These are phyloP conservation scores for Mormyrus proboscirostris DNA, from an alignment of 2,797 vertebrate species.

Conservation along the genomic window DNA sequence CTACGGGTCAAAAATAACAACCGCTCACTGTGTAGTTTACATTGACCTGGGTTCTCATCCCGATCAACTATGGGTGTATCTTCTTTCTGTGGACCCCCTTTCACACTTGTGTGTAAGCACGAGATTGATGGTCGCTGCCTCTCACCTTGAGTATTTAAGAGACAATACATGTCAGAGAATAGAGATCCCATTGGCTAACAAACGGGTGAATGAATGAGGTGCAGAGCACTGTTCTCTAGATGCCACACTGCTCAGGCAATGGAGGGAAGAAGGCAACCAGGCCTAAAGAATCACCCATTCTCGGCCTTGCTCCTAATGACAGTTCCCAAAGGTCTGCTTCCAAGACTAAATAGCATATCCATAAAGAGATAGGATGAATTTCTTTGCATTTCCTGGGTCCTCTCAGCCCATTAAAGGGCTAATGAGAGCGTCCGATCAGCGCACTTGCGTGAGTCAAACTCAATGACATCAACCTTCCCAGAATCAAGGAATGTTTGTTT, in stretches of 20 bases:
- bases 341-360: neutral
- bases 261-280: neutral
- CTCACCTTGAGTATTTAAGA: neutral
- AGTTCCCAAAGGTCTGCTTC: neutral
- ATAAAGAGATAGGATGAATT: neutral
- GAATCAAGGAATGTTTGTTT: neutral
- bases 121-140: no score
- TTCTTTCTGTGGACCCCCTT: neutral
- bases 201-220: neutral
- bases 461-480: neutral
- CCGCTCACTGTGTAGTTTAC: neutral
- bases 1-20: neutral
- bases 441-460: neutral
- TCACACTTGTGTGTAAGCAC: neutral
- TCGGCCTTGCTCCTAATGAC: neutral
- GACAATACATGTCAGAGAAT: neutral
- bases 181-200: neutral
- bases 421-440: neutral
- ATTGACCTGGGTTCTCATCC: neutral
- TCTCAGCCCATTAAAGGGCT: neutral
- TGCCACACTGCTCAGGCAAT: neutral
- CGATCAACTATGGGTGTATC: neutral
- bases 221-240: neutral
- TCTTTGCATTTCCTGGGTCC: conserved; percentile 3
- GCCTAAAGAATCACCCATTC: neutral